phyloP scores from a whole-genome alignment of 2,797 vertebrate genomes.

The Mycteria americana region DNA sequence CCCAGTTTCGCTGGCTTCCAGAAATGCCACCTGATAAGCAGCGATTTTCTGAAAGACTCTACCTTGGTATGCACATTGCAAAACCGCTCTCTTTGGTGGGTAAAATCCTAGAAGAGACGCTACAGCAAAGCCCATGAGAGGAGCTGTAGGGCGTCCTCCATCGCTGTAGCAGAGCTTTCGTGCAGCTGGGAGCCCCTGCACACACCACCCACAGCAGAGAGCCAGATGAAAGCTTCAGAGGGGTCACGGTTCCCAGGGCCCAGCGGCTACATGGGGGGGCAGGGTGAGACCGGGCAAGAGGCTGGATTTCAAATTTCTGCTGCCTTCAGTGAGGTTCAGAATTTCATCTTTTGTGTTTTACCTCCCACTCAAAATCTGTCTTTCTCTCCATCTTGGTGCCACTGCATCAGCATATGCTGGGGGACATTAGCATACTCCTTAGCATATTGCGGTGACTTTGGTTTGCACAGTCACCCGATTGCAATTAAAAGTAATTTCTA shows the following conservation, averaged over 20 bases:
- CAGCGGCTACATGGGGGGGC: background rate
- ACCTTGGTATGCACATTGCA: background rate
- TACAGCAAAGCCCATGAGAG: background rate
- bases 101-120: background rate
- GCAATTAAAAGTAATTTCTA: constrained; percentile 47
- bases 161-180: rapidly evolving
- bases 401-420: background rate
- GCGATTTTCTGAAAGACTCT: background rate
- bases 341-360: background rate
- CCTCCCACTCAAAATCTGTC: background rate
- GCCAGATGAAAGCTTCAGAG: background rate
- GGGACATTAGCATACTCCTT: constrained; percentile 13
- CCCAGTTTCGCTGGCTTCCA: background rate
- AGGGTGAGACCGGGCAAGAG: background rate
- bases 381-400: background rate
- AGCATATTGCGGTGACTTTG: constrained; percentile 11
- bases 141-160: background rate
- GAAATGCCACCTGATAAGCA: background rate
- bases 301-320: background rate
- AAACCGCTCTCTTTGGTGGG: background rate
- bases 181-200: rapidly evolving
- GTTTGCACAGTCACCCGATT: background rate
- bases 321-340: background rate
- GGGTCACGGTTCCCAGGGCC: background rate
- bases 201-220: background rate